A percentile compares a stretch with the other conserved stretches of the same genome.
Evolutionary conservation across 1,140 invertebrate species (phyloP).

Genomic region (Dermatophagoides farinae): DNA sequence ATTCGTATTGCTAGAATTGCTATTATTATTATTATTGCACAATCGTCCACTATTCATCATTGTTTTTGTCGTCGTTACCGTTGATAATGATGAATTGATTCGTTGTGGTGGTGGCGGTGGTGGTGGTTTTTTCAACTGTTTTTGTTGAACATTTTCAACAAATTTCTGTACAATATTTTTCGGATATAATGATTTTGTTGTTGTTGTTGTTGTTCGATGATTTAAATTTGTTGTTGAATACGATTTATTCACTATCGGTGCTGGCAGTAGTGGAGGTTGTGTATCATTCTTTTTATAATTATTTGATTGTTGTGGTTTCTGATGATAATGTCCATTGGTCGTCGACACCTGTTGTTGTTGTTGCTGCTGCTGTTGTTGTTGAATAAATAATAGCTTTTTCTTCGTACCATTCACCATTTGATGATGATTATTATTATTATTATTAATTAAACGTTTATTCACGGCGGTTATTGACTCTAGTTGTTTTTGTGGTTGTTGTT

Average conservation of each 20-base stretch:
- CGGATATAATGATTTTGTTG: not conserved
- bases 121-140: not conserved
- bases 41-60: too few species aligned
- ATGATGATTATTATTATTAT: conserved; percentile 2
- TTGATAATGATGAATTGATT: not conserved
- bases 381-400: not conserved
- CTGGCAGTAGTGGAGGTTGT: too few species aligned
- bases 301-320: not conserved
- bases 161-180: not conserved
- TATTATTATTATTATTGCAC: too few species aligned
- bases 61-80: too few species aligned
- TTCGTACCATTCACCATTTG: conserved; percentile 3
- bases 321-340: not conserved
- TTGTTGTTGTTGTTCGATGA: not conserved
- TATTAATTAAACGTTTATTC: not conserved
- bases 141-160: not conserved
- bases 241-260: not conserved
- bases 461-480: not conserved
- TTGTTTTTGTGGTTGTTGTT: not conserved
- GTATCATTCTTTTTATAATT: not conserved
- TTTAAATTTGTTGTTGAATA: not conserved
- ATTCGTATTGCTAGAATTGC: too few species aligned
- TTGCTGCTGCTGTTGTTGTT: not conserved
- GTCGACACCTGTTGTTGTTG: not conserved
- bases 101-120: not conserved